Conservation (phyloP, 1,140 invertebrate species). For the Dufourea novaeangliae region DNA sequence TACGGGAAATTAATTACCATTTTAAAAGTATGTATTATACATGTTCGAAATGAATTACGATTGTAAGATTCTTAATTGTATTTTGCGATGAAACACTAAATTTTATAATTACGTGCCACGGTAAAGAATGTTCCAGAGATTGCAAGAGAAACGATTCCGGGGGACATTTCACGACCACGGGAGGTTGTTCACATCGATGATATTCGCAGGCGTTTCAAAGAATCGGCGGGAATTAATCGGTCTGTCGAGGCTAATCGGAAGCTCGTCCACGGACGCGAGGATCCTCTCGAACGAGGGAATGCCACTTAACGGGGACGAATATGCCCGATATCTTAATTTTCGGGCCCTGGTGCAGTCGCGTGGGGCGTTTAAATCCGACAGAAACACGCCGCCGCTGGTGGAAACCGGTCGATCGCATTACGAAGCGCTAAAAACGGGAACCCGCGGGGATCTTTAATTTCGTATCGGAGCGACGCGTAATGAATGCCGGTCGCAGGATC, state of each 20-base stretch:
- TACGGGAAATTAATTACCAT: no score
- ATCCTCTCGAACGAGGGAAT: constrained; percentile 18
- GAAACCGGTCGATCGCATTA: constrained; percentile 30
- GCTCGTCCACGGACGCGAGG: constrained; percentile 19
- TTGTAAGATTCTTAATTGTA: no score
- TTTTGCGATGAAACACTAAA: background rate
- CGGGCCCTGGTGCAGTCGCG: constrained; percentile 32
- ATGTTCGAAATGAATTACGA: no score
- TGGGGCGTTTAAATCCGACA: background rate
- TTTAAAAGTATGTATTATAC: no score
- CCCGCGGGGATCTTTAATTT: constrained; percentile 42
- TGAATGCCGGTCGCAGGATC: constrained; percentile 7
- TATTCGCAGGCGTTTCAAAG: constrained; percentile 33
- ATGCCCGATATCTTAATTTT: constrained; percentile 60
- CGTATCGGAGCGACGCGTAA: constrained; percentile 23
- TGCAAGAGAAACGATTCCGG: no score
- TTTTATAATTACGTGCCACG: background rate
- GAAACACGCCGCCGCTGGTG: background rate
- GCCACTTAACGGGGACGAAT: constrained; percentile 55
- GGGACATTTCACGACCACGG: background rate
- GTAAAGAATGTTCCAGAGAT: background rate
- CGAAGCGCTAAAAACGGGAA: constrained; percentile 12
- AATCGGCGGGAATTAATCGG: constrained; percentile 55
- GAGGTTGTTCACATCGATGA: constrained; percentile 27
- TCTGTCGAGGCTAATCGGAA: constrained; percentile 40